Percentiles rank a stretch among this genome's conserved stretches.
These are phyloP conservation scores for Heliconius congener DNA, from an alignment of 1,140 invertebrate genomes.

Conservation along the genomic window DNA sequence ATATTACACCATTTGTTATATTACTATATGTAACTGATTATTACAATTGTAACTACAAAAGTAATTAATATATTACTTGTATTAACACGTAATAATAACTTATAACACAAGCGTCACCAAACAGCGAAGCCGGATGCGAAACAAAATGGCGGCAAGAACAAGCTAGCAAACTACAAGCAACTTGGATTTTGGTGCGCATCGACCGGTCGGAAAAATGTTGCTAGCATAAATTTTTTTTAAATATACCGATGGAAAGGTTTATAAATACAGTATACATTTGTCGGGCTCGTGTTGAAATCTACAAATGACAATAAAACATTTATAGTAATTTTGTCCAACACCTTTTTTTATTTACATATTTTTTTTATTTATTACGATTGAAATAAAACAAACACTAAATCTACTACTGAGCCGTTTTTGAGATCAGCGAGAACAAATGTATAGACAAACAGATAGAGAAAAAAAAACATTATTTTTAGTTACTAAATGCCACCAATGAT, in stretches of 20 bases:
- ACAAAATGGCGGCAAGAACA: conserved; percentile 39
- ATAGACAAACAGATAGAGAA: too few relatives aligned
- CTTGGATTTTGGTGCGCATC: conserved; percentile 1
- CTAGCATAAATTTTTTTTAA: conserved; percentile 9
- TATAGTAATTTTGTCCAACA: too few relatives aligned
- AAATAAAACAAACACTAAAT: too few relatives aligned
- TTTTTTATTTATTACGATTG: too few relatives aligned
- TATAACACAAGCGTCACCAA: conserved; percentile 29
- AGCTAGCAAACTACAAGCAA: background rate
- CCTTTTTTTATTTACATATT: too few relatives aligned
- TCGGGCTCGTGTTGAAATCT: too few relatives aligned
- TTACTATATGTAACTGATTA: background rate
- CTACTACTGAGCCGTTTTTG: too few relatives aligned
- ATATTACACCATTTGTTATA: conserved; percentile 4
- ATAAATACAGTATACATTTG: too few relatives aligned
- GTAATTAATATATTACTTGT: background rate
- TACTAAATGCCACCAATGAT: too few relatives aligned
- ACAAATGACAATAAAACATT: too few relatives aligned
- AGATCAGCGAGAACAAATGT: too few relatives aligned
- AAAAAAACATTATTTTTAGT: too few relatives aligned
- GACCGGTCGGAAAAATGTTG: conserved; percentile 14
- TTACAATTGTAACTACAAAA: background rate
- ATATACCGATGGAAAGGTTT: background rate
- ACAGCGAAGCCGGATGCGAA: conserved; percentile 29
- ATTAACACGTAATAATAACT: background rate